A percentile compares a stretch with the other conserved stretches of the same genome.
Conservation (phyloP, 1,140 invertebrate species). For the Cryptotermes secundus region DNA sequence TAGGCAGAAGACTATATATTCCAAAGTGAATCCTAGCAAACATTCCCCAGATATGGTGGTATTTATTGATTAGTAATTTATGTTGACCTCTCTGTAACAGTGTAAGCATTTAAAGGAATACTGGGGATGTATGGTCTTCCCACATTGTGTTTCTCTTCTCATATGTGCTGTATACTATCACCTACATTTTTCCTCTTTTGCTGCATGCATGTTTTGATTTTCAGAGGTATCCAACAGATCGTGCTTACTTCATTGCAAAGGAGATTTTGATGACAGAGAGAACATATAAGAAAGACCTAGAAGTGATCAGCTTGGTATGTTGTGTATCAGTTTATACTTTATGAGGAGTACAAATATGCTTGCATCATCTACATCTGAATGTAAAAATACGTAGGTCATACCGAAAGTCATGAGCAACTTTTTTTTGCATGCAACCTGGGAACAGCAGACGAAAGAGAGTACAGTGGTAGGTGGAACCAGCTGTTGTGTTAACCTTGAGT, state of each 20-base stretch:
- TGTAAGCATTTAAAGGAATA: too few relatives aligned
- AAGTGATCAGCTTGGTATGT: slow-evolving; percentile 82
- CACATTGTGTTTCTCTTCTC: too few relatives aligned
- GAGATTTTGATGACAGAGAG: slow-evolving; percentile 94
- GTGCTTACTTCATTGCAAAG: slow-evolving; percentile 89
- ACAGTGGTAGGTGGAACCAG: too few relatives aligned
- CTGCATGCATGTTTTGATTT: slow-evolving; percentile 38
- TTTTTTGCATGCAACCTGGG: too few relatives aligned
- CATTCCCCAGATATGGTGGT: neutral
- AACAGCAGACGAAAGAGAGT: too few relatives aligned
- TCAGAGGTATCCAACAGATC: slow-evolving; percentile 71
- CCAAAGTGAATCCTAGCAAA: too few relatives aligned
- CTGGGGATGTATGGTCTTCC: too few relatives aligned
- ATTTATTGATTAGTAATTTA: neutral
- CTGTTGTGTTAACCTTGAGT: too few relatives aligned
- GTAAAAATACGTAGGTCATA: too few relatives aligned
- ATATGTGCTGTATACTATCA: too few relatives aligned
- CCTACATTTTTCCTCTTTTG: neutral
- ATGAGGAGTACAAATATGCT: neutral
- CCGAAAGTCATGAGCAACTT: too few relatives aligned
- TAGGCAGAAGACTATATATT: too few relatives aligned
- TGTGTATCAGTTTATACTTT: neutral
- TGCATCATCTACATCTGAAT: neutral
- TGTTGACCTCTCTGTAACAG: neutral
- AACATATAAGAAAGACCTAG: slow-evolving; percentile 92